Conservation (phyloP, 1,140 invertebrate species). For the Drosophila athabasca region DNA sequence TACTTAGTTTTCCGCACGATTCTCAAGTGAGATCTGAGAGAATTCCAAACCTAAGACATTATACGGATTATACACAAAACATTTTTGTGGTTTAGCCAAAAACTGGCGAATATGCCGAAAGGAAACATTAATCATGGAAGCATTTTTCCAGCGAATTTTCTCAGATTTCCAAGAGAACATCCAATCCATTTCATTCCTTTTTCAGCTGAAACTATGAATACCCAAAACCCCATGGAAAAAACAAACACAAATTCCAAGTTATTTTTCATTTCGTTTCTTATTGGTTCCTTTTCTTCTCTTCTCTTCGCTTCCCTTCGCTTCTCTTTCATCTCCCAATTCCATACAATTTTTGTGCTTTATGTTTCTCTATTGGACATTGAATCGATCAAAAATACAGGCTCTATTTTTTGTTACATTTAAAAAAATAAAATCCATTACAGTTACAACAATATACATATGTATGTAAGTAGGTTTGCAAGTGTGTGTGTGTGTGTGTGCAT, state of each 20-base stretch:
- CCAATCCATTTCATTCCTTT: too few relatives aligned
- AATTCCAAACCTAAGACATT: too few relatives aligned
- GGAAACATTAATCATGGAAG: too few relatives aligned
- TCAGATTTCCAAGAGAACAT: too few relatives aligned
- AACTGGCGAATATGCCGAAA: too few relatives aligned
- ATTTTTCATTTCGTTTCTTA: slow-evolving; percentile 34
- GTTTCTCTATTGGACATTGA: slow-evolving; percentile 45
- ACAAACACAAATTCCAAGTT: slow-evolving; percentile 25
- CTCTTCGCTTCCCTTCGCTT: slow-evolving; percentile 32
- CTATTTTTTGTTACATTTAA: slow-evolving; percentile 66
- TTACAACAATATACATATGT: slow-evolving; percentile 74
- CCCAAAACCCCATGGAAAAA: slow-evolving; percentile 8
- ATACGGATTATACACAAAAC: too few relatives aligned
- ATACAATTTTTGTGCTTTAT: slow-evolving; percentile 38
- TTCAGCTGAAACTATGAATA: background rate
- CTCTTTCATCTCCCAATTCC: slow-evolving; percentile 36
- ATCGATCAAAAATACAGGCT: slow-evolving; percentile 71
- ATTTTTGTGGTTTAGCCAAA: too few relatives aligned
- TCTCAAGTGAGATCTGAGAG: too few relatives aligned
- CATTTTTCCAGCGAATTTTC: background rate
- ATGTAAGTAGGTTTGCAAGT: slow-evolving; percentile 36
- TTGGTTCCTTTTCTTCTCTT: background rate
- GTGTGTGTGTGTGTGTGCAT: slow-evolving; percentile 61
- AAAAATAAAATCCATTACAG: slow-evolving; percentile 68
- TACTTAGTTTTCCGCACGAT: too few relatives aligned